Evolutionary conservation across 2,888 invertebrate genomes (phyloP).

Genomic region (Zonitis immaculata): DNA sequence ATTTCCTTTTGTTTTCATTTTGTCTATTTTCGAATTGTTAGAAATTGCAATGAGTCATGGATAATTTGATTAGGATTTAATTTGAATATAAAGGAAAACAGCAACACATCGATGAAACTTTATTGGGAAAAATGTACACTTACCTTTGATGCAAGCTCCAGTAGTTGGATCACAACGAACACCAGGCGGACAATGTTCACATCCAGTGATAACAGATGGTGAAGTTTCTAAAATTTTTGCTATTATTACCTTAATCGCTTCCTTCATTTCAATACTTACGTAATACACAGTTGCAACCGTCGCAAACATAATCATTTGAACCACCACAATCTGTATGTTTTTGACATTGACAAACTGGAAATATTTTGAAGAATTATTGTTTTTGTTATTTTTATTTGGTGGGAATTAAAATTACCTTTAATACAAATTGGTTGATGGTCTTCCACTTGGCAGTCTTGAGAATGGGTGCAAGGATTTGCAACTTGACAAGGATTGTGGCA

Average conservation of each 20-base stretch:
- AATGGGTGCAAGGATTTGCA: conserved; percentile 67
- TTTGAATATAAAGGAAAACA: conserved; percentile 38
- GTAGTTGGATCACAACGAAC: conserved; percentile 72
- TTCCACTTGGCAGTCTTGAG: conserved; percentile 77
- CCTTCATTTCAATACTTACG: conserved; percentile 50
- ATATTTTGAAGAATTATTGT: conserved; percentile 14
- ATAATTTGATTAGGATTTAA: background rate
- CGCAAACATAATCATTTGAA: conserved; percentile 56
- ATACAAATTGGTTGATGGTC: conserved; percentile 81
- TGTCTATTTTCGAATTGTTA: too few species aligned
- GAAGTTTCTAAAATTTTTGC: background rate
- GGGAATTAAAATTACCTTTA: too few species aligned
- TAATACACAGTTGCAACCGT: conserved; percentile 65
- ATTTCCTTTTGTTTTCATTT: conserved; percentile 23
- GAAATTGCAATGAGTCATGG: conserved; percentile 16
- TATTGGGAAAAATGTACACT: conserved; percentile 37
- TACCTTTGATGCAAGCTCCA: conserved; percentile 81
- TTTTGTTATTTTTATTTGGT: too few species aligned
- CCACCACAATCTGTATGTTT: conserved; percentile 62
- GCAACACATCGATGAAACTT: conserved; percentile 39
- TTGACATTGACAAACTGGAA: conserved; percentile 67
- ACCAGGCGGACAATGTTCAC: conserved; percentile 75
- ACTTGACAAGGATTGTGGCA: conserved; percentile 79
- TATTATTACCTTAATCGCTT: background rate
- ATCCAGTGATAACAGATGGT: conserved; percentile 50